A percentile compares a stretch with the other conserved stretches of the same genome.
Conservation (phyloP, 1,140 invertebrate species). For the Calephelis nemesis region DNA sequence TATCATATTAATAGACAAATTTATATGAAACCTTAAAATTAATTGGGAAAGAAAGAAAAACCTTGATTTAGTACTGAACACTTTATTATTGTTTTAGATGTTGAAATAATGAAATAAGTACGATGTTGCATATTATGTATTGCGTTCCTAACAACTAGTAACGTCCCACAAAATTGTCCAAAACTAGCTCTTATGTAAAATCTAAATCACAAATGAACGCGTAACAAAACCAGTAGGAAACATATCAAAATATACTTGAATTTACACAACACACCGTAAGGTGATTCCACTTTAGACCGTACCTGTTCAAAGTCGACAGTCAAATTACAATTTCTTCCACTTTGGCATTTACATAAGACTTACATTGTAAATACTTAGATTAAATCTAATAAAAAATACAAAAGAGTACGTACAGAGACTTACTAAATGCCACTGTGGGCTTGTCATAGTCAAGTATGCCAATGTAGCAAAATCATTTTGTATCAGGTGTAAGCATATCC, state of each 20-base stretch:
- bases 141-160: conserved; percentile 39
- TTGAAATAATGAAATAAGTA: conserved; percentile 27
- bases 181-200: conserved; percentile 34
- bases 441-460: conserved; percentile 27
- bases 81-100: conserved; percentile 33
- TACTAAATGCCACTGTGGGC: conserved; percentile 17
- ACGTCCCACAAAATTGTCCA: conserved; percentile 41
- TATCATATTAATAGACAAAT: conserved; percentile 1
- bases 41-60: conserved; percentile 25
- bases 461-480: conserved; percentile 26
- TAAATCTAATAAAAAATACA: conserved; percentile 18
- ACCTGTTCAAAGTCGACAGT: conserved; percentile 31
- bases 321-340: conserved; percentile 21
- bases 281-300: conserved; percentile 29
- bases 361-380: conserved; percentile 17
- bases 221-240: conserved; percentile 38
- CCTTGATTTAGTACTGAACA: conserved; percentile 33
- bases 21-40: background rate
- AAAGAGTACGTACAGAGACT: conserved; percentile 19
- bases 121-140: conserved; percentile 31
- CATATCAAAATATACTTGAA: conserved; percentile 40
- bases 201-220: conserved; percentile 32
- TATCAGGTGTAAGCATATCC: conserved; percentile 42
- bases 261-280: conserved; percentile 34
- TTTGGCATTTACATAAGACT: conserved; percentile 18